Base-by-base conservation (phyloP, 2,888 invertebrate genomes). In the Dioctria linearis region DNA sequence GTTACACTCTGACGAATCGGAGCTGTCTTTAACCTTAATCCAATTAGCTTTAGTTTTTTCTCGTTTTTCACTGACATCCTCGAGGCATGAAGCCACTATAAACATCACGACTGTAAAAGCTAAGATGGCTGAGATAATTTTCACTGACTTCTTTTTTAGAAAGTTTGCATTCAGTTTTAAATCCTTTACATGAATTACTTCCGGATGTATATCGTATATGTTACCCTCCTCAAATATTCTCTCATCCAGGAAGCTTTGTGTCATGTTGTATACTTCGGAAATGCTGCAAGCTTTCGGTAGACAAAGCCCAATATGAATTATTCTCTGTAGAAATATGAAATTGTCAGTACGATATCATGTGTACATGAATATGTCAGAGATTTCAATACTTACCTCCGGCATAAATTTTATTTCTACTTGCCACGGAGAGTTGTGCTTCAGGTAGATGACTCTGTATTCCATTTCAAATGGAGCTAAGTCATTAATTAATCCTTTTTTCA, bases 221-320 rank as follows among this genome's bases (percentile, higher is more conserved):
- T 87, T 87, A 65, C 85, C 86, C 71, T 88, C 88, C 3, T 87
- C 86, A n/a, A 88, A 85, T 5, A 85, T 83, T n/a, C 78, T 79
- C 0, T 84, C 83, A 1, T 86, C 84, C 2, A 90, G 85, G 71
- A 87, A 88, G 13, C 85, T 85, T 13, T 85, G 84, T 2, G 89
- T 87, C 39, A 89, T 84, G 25, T 86, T 84, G 79, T 86, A 85
- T 8, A 90, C 85, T 80, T 91, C 90, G 3, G 80, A 66, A 0
- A 86, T 86, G 0, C 86, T 84, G 82, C 91, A 91, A 0, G 90
- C 86, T 2, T 87, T 87, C 1, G 91, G 91, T 71, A 91, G 84
- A 80, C 91, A 91, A 3, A 91, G 85, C 0, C 91, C 91, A n/a
- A 91, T 86, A 71, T 90, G 90, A 4, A 91, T 87, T 9, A 90